phyloP scores from a whole-genome alignment of 1,140 invertebrate genomes.

The Lerema accius region DNA sequence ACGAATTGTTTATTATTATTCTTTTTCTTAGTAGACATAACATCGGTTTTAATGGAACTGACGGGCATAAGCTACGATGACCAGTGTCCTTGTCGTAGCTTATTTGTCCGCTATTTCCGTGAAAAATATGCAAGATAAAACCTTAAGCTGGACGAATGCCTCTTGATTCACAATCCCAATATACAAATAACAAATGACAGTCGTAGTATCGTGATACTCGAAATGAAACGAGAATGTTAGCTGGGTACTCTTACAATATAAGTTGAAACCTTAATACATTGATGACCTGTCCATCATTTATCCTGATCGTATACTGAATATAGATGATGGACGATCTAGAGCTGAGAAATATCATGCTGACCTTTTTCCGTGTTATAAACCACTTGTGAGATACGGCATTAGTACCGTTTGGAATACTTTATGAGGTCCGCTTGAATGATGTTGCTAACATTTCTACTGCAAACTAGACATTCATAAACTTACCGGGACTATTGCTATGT shows the following conservation, averaged over 20 bases:
- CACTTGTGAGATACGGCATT: not conserved
- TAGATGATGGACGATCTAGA: not conserved
- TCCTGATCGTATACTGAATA: slow-evolving; percentile 2
- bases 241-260: not conserved
- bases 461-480: not conserved
- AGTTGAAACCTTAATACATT: not conserved
- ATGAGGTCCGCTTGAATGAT: not conserved
- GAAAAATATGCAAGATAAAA: no score
- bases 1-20: no score
- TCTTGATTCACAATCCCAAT: no score
- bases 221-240: not conserved
- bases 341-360: slow-evolving; percentile 1
- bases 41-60: no score
- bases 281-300: not conserved
- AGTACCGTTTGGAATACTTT: not conserved
- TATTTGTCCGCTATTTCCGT: no score
- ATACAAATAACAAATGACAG: no score
- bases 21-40: no score
- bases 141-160: no score
- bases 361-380: not conserved
- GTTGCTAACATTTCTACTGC: not conserved
- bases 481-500: no score
- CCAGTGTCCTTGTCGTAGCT: no score
- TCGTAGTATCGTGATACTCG: no score
- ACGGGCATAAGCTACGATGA: no score